These are phyloP conservation scores for Neosilurus mollespiculum DNA, from an alignment of 2,797 vertebrate species.

Conservation along the genomic window DNA sequence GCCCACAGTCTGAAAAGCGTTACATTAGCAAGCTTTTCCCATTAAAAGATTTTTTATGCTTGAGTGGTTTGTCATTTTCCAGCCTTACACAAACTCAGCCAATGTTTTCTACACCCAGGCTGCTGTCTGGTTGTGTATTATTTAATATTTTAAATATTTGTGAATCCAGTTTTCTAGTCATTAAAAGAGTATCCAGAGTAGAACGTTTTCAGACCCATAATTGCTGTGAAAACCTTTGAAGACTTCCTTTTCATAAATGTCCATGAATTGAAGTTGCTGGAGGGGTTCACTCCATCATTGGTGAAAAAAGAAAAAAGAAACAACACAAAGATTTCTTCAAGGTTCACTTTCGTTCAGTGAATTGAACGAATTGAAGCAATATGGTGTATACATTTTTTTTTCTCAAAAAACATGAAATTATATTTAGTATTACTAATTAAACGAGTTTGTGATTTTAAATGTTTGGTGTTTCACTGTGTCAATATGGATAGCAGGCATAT, in stretches of 20 bases:
- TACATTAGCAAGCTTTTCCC: neutral
- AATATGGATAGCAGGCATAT: neutral
- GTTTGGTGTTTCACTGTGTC: neutral
- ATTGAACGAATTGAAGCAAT: neutral
- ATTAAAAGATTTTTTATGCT: slow-evolving; percentile 14
- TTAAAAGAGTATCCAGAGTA: neutral
- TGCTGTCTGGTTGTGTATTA: neutral
- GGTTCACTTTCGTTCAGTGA: neutral
- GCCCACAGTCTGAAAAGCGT: neutral
- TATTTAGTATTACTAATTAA: neutral
- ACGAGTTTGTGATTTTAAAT: neutral
- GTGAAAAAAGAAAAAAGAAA: neutral
- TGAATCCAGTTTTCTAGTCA: neutral
- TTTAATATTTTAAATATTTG: neutral
- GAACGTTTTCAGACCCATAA: neutral
- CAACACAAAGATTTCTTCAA: slow-evolving; percentile 10
- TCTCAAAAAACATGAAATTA: neutral
- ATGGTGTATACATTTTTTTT: neutral
- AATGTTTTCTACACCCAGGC: neutral
- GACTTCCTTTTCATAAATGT: neutral
- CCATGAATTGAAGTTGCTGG: neutral
- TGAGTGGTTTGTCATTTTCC: neutral
- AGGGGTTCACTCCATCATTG: neutral
- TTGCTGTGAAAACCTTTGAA: neutral
- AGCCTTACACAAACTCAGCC: slow-evolving; percentile 2